Conservation (phyloP, 2,888 invertebrate species). For the Andrena hattorfiana region DNA sequence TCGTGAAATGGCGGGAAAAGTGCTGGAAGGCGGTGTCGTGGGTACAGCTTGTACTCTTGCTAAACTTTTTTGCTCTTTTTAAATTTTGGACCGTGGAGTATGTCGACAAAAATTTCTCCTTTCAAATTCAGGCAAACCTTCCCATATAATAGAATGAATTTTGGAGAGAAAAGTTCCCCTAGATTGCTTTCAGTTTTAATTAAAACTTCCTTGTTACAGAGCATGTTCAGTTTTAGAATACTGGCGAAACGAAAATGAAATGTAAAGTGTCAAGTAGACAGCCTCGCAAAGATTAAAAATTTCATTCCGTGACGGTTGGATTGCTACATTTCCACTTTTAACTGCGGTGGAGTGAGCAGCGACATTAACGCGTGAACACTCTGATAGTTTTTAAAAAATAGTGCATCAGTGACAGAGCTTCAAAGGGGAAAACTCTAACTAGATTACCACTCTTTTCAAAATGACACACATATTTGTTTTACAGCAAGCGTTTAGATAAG, state of each 20-base stretch:
- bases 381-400: background rate
- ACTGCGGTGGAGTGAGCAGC: background rate
- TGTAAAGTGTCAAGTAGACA: background rate
- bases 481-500: too few species aligned
- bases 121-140: background rate
- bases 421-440: slow-evolving; percentile 14
- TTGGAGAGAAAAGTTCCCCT: background rate
- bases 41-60: too few species aligned
- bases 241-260: background rate
- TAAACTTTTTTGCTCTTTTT: too few species aligned
- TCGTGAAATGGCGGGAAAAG: too few species aligned
- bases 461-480: background rate
- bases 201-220: background rate
- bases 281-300: slow-evolving; percentile 1
- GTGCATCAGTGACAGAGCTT: background rate
- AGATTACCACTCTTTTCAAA: background rate
- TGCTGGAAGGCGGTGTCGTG: too few species aligned
- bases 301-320: background rate
- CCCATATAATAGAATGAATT: background rate
- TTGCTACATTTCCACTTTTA: background rate
- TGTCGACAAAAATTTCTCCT: too few species aligned
- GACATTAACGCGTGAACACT: background rate
- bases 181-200: background rate
- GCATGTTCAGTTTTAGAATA: background rate
- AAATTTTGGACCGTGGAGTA: background rate